A percentile compares a stretch with the other conserved stretches of the same genome.
These are phyloP conservation scores for Actinernus sp. DNA, from an alignment of 92 coral and sea anemone species.

Conservation along the genomic window DNA sequence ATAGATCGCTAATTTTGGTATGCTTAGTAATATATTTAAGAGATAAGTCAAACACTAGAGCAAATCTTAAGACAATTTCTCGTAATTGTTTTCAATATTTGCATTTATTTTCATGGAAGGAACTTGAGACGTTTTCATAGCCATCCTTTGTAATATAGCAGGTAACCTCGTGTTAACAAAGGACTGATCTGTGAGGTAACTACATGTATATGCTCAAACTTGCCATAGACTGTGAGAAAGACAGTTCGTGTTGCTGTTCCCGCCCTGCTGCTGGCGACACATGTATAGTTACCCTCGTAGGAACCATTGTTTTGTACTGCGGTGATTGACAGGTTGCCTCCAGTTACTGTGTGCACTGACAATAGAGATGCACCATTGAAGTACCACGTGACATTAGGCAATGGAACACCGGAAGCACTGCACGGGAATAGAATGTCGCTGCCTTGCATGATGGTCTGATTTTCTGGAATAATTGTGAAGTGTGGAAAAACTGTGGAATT, in stretches of 20 bases:
- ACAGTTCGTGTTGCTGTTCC: conserved; percentile 20
- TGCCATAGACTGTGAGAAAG: conserved; percentile 33
- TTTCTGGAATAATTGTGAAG: conserved; percentile 29
- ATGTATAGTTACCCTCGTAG: conserved; percentile 38
- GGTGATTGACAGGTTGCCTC: conserved; percentile 17
- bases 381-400: conserved; percentile 33
- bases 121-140: no score
- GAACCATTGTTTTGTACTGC: conserved; percentile 8
- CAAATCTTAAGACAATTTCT: no score
- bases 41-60: no score
- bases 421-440: conserved; percentile 17
- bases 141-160: no score
- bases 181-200: no score
- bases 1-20: no score
- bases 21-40: no score
- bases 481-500: conserved; percentile 34
- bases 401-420: conserved; percentile 49
- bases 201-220: no score
- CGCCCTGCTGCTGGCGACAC: conserved; percentile 45
- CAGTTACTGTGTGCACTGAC: conserved; percentile 9
- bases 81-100: no score
- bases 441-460: conserved; percentile 1
- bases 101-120: no score
- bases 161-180: no score
- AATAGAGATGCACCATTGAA: conserved; percentile 3